Conservation (phyloP, 2,888 invertebrate species). For the Acleris laterana region DNA sequence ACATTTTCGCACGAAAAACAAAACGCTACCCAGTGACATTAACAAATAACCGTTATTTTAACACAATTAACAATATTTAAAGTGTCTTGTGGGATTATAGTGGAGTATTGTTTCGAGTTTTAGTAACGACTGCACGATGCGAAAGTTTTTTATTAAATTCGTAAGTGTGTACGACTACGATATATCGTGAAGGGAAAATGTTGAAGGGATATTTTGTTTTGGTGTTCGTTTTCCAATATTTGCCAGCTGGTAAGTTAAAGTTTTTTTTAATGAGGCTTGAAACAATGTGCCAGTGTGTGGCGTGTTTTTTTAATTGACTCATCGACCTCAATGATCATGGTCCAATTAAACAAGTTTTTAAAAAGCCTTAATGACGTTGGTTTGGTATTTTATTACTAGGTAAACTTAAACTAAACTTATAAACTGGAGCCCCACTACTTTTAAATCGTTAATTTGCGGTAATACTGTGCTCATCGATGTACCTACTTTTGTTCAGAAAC, state of each 20-base stretch:
- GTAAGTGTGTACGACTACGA: constrained; percentile 57
- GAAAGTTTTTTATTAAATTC: constrained; percentile 66
- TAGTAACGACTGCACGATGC: constrained; percentile 66
- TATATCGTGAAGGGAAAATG: constrained; percentile 69
- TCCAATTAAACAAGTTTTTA: constrained; percentile 26
- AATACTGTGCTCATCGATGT: no score
- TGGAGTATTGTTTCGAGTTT: constrained; percentile 55
- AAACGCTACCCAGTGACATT: constrained; percentile 19
- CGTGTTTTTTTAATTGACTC: constrained; percentile 25
- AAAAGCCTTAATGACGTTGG: constrained; percentile 9
- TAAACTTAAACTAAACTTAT: no score
- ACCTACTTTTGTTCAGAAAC: no score
- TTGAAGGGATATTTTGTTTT: constrained; percentile 71
- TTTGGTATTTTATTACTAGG: neutral
- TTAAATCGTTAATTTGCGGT: neutral
- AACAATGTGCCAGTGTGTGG: constrained; percentile 5
- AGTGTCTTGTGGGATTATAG: constrained; percentile 54
- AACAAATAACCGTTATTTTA: constrained; percentile 10
- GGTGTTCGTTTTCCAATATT: constrained; percentile 60
- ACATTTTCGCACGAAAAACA: constrained; percentile 25
- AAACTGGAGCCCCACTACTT: neutral
- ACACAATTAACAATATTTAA: constrained; percentile 41
- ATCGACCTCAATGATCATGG: constrained; percentile 30
- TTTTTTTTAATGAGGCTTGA: constrained; percentile 13
- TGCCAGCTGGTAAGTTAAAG: constrained; percentile 66